These are phyloP conservation scores for Nettapus auritus DNA, from an alignment of 2,113 vertebrate species.

Conservation along the genomic window DNA sequence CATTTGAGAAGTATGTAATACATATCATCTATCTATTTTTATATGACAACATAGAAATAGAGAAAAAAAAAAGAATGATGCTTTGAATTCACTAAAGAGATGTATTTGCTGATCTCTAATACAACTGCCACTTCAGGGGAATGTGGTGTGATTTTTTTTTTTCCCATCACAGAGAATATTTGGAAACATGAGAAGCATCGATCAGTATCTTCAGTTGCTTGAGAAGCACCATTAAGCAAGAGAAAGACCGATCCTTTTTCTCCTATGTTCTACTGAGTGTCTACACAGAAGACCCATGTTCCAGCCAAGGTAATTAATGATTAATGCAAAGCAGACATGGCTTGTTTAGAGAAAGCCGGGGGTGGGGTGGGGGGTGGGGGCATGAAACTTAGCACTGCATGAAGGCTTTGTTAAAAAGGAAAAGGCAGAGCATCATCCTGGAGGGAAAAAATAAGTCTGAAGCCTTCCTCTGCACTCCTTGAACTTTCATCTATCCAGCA, in stretches of 20 bases:
- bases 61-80: background rate
- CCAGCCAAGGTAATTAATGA: constrained; percentile 15
- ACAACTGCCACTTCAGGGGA: background rate
- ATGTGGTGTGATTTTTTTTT: background rate
- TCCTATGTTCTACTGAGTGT: background rate
- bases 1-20: background rate
- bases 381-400: background rate
- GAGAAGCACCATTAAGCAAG: background rate
- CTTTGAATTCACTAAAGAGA: background rate
- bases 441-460: no score
- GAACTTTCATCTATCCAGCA: background rate
- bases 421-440: background rate
- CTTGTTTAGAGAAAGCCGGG: no score
- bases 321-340: constrained; percentile 8
- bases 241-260: background rate
- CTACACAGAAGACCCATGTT: background rate
- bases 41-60: background rate
- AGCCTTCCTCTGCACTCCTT: background rate
- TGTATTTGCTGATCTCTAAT: background rate
- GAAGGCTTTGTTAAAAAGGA: background rate
- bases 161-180: background rate
- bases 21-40: background rate
- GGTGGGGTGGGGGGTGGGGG: no score
- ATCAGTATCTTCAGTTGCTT: constrained; percentile 6
- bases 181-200: constrained; percentile 7